Evolutionary conservation across 2,113 vertebrate genomes (phyloP), one percentile per base, ranked within the genome.

Genomic region (Charina bottae): DNA sequence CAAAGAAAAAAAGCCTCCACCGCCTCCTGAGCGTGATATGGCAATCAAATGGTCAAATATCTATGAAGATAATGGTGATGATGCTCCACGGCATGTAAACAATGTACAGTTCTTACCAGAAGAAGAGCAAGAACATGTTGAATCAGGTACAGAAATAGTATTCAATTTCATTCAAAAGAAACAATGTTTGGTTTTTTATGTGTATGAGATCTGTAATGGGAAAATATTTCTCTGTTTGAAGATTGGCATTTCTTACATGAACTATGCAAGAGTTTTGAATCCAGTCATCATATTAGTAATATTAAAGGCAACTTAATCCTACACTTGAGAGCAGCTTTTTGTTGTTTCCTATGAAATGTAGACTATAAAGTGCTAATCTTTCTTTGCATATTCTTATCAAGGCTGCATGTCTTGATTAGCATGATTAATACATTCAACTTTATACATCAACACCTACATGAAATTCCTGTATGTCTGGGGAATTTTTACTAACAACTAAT

Each of bases 1-100:
- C 1, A 97, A 98, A 90, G 98, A 98, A 96, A 98, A 97, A 97
- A 98, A 98, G 95, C 98, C 98, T 5, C 98, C 98, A 2, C 97
- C 98, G 0, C 98, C 98, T 0, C 98, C 98, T 0, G 98, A 98
- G 54, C 97, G 98, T 93, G 99, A 99, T 94, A 99, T 99, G 99
- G 99, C 99, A 33, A 99, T 99, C 60, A 99, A 99, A 92, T 99
- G 99, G 99, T 99, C 99, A 92, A 99, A 98, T 90, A 98, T 99
- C 59, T 99, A 99, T 21, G 98, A 99, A 93, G 99, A 99, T 97
- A 99, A 99, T 13, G 99, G 99, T 1, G 98, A 98, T 0, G 99
- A 99, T 21, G 99, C 99, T 56, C 99, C 99, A 0, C 97, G 98
- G 56, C 94, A 96, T 19, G 95, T 94, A 42, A 90, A 96, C 6